Conservation (phyloP, 2,113 vertebrate genomes). For the Piprites chloris region DNA sequence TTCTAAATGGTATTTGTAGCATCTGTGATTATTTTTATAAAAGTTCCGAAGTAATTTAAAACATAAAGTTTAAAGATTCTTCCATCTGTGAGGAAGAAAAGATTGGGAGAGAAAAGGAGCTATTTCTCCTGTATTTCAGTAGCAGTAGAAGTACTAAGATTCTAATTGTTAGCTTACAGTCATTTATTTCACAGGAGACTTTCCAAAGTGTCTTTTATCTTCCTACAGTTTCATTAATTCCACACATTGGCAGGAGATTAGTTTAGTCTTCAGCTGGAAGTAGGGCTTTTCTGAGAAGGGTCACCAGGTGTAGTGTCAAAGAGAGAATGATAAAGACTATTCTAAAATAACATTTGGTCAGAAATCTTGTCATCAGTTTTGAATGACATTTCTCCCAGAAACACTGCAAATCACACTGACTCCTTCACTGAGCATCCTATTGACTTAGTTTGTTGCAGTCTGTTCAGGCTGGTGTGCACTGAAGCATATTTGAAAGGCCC, state of each 20-base stretch:
- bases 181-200: slow-evolving; percentile 1
- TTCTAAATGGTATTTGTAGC: slow-evolving; percentile 48
- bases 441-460: slow-evolving; percentile 45
- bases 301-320: not conserved
- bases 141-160: not conserved
- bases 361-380: slow-evolving; percentile 67
- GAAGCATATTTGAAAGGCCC: slow-evolving; percentile 58
- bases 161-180: slow-evolving; percentile 43
- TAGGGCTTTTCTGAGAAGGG: not conserved
- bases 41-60: slow-evolving; percentile 54
- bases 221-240: not conserved
- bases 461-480: slow-evolving; percentile 3
- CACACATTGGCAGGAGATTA: not conserved
- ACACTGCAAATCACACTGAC: slow-evolving; percentile 54
- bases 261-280: slow-evolving; percentile 17
- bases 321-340: slow-evolving; percentile 24
- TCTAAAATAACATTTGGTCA: slow-evolving; percentile 44
- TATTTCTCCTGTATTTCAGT: slow-evolving; percentile 19
- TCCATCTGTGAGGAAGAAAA: slow-evolving; percentile 28
- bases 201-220: slow-evolving; percentile 1
- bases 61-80: slow-evolving; percentile 51
- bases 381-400: slow-evolving; percentile 64
- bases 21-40: slow-evolving; percentile 51
- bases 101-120: not conserved
- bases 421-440: slow-evolving; percentile 53